These are phyloP conservation scores for Oreochromis aureus DNA, from an alignment of 2,113 vertebrate species.

Conservation along the genomic window DNA sequence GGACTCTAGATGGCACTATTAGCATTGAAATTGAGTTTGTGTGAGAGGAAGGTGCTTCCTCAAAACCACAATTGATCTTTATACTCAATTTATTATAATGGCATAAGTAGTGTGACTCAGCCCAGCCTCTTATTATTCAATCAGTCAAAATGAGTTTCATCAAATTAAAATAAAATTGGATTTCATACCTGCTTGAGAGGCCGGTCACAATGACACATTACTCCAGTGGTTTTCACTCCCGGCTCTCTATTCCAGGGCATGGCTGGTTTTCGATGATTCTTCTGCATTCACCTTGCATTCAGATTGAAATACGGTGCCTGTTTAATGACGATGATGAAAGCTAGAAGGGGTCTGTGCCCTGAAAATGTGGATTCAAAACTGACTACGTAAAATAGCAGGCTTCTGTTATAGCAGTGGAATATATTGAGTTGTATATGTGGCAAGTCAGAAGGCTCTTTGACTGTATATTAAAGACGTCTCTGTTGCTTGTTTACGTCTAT, in stretches of 20 bases:
- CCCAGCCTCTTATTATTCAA: not conserved
- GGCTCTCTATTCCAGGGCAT: not conserved
- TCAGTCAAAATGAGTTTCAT: not conserved
- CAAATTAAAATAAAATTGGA: not conserved
- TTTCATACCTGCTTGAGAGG: not conserved
- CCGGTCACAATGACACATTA: not conserved
- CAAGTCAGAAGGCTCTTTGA: not conserved
- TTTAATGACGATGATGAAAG: not conserved
- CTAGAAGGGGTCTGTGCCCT: not conserved
- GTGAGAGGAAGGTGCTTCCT: not conserved
- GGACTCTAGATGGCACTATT: slow-evolving; percentile 63
- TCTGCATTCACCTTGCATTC: not conserved
- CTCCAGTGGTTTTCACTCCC: not conserved
- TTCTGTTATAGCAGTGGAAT: not conserved
- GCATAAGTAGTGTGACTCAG: not conserved
- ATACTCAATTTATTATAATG: slow-evolving; percentile 3
- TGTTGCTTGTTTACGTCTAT: not conserved
- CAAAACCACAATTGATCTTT: not conserved
- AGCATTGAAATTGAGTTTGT: not conserved
- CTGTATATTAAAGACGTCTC: not conserved
- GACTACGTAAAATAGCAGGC: not conserved
- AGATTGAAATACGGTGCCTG: not conserved
- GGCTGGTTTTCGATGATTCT: not conserved
- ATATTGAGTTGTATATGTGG: not conserved
- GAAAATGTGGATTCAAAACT: not conserved